Evolutionary conservation across 1,140 invertebrate genomes (phyloP).

Genomic region (Calliopsis andreniformis): DNA sequence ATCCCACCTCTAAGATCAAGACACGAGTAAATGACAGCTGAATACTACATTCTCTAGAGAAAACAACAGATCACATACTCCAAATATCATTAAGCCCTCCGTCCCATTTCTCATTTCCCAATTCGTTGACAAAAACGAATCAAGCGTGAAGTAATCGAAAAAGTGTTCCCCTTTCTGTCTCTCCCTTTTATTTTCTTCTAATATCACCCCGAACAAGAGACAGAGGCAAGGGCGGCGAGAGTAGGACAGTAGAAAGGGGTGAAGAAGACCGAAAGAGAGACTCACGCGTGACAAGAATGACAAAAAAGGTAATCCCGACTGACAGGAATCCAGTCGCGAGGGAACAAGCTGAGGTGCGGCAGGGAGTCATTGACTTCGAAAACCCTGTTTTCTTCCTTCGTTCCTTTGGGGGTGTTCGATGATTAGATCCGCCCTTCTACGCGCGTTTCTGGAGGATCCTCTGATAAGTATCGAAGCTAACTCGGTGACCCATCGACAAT

Average conservation of each 20-base stretch:
- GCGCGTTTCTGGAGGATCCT: conserved; percentile 11
- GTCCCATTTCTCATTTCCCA: no score
- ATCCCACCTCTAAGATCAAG: no score
- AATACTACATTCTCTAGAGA: no score
- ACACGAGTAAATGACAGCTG: no score
- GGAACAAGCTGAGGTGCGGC: conserved; percentile 51
- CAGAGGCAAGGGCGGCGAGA: not conserved
- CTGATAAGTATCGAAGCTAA: not conserved
- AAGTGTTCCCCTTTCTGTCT: no score
- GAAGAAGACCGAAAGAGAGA: conserved; percentile 36
- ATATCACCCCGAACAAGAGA: not conserved
- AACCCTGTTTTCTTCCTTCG: conserved; percentile 57
- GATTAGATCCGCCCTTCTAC: conserved; percentile 61
- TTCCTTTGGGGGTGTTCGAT: conserved; percentile 50
- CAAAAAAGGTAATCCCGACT: conserved; percentile 72
- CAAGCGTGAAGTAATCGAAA: no score
- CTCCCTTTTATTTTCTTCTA: not conserved
- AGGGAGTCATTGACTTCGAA: conserved; percentile 67
- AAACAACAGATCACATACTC: no score
- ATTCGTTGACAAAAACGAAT: no score
- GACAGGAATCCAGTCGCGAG: conserved; percentile 59
- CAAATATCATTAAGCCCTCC: no score
- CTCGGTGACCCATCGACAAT: conserved; percentile 8
- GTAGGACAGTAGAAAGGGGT: not conserved
- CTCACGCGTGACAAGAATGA: conserved; percentile 77